Conservation (phyloP, 2,888 invertebrate species). For the Aphelenchoides bicaudatus region DNA sequence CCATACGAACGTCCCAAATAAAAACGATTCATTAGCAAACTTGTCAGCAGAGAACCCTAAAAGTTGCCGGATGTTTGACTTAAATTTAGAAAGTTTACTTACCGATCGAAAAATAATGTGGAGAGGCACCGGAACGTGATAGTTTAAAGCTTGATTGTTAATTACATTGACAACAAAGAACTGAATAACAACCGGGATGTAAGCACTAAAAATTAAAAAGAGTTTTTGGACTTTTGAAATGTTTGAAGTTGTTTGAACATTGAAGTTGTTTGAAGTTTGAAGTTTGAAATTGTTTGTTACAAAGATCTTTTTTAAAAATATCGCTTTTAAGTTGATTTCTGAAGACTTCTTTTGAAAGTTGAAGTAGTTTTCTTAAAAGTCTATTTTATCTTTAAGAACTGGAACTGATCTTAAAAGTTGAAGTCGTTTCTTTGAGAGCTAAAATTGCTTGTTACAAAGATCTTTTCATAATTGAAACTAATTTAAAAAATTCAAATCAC, state of each 20-base stretch:
- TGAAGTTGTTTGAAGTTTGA: background rate
- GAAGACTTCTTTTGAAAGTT: too few relatives aligned
- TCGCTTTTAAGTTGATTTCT: too few relatives aligned
- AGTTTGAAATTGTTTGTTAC: constrained; percentile 6
- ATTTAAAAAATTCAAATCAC: too few relatives aligned
- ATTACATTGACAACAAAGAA: constrained; percentile 87
- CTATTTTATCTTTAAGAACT: too few relatives aligned
- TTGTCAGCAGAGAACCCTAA: constrained; percentile 89
- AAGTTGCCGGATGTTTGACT: constrained; percentile 22
- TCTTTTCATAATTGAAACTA: too few relatives aligned
- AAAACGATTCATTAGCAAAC: constrained; percentile 88
- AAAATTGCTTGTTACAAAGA: too few relatives aligned
- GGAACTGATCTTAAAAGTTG: too few relatives aligned
- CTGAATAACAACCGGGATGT: constrained; percentile 76
- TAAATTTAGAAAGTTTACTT: constrained; percentile 60
- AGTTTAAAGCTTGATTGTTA: constrained; percentile 86
- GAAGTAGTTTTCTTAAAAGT: too few relatives aligned
- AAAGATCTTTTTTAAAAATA: background rate
- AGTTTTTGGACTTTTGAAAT: background rate
- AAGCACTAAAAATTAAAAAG: constrained; percentile 69
- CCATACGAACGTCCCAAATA: constrained; percentile 75
- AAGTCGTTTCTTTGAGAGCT: too few relatives aligned
- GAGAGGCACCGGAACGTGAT: constrained; percentile 92
- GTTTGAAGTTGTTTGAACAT: too few relatives aligned
- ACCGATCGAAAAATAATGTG: constrained; percentile 97